Evolutionary conservation across 2,797 vertebrate genomes (phyloP).

Genomic region (Rhabdomys pumilio): DNA sequence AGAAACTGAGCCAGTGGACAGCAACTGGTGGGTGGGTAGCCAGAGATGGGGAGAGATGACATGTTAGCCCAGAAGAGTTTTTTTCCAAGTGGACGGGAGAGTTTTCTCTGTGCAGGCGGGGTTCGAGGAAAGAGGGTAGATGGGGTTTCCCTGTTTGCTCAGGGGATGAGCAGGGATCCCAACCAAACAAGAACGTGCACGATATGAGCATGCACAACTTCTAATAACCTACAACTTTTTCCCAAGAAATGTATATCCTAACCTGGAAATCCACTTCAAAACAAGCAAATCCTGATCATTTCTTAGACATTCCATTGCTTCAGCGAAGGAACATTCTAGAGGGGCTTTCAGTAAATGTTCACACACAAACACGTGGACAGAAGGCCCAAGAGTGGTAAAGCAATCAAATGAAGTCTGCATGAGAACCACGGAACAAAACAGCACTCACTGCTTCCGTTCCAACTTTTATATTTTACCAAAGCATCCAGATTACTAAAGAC

Average conservation of each 20-base stretch:
- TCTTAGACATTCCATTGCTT: not conserved
- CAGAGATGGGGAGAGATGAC: too few relatives aligned
- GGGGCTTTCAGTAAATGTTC: slow-evolving; percentile 4
- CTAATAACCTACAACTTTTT: slow-evolving; percentile 33
- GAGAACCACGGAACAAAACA: slow-evolving; percentile 9
- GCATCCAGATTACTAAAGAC: slow-evolving; percentile 11
- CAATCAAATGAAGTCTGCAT: not conserved
- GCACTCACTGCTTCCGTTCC: not conserved
- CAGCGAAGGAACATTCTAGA: not conserved
- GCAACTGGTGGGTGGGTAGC: too few relatives aligned
- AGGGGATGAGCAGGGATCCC: too few relatives aligned
- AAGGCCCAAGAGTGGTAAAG: not conserved
- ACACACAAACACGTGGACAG: not conserved
- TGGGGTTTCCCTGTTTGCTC: too few relatives aligned
- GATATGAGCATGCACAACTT: not conserved
- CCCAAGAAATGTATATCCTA: slow-evolving; percentile 36
- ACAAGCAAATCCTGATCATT: slow-evolving; percentile 7
- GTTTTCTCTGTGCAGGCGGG: too few relatives aligned
- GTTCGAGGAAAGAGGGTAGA: too few relatives aligned
- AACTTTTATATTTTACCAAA: slow-evolving; percentile 24
- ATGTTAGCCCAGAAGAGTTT: too few relatives aligned
- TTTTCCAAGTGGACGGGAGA: too few relatives aligned
- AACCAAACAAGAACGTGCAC: not conserved
- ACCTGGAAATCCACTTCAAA: slow-evolving; percentile 32
- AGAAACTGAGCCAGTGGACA: too few relatives aligned